These are phyloP conservation scores for Dolichomitus sp. DNA, from an alignment of 2,888 invertebrate genomes.

Conservation along the genomic window DNA sequence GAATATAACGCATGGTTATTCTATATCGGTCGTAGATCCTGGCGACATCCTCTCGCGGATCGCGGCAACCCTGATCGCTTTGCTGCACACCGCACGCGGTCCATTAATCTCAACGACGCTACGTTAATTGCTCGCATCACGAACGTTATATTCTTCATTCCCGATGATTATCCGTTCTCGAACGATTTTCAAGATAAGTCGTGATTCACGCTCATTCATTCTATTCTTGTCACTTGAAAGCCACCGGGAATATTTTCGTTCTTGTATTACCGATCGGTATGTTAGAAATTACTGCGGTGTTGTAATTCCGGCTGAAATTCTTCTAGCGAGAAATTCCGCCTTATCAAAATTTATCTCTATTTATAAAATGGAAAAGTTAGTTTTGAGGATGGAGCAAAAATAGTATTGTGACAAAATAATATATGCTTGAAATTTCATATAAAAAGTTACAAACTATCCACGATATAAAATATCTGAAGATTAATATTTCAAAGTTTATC, in stretches of 20 bases:
- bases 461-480: too few species aligned
- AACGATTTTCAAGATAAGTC: conserved; percentile 40
- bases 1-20: conserved; percentile 5
- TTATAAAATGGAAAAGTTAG: too few species aligned
- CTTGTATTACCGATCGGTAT: neutral
- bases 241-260: neutral
- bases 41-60: conserved; percentile 30
- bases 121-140: conserved; percentile 51
- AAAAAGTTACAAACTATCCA: too few species aligned
- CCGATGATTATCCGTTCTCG: conserved; percentile 33
- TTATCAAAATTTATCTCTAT: too few species aligned
- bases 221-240: conserved; percentile 11
- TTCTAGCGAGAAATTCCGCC: too few species aligned
- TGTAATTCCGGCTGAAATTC: neutral
- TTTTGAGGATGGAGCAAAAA: too few species aligned
- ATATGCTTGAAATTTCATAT: too few species aligned
- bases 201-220: conserved; percentile 29
- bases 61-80: conserved; percentile 34
- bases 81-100: conserved; percentile 16
- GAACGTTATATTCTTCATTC: conserved; percentile 27
- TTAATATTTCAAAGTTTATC: too few species aligned
- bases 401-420: too few species aligned
- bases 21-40: conserved; percentile 46
- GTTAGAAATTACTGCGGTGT: neutral
- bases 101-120: conserved; percentile 49